Base-by-base conservation (phyloP, 1,140 invertebrate genomes). In the Galleria mellonella region DNA sequence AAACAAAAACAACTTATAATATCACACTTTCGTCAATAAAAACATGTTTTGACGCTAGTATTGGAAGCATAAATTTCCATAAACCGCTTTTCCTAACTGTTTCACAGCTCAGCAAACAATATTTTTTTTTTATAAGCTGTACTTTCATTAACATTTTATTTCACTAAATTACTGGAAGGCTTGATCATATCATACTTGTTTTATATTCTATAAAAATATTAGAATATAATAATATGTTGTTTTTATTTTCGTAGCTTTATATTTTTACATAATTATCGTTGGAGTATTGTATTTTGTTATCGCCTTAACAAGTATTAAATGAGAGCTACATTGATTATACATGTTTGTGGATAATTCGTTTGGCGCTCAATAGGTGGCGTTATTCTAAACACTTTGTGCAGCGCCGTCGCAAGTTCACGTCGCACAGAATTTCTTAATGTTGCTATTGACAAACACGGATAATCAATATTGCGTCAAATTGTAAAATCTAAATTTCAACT, bases 161-260 rank as follows among this genome's bases (percentile, higher is more conserved):
- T 77, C 62, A 77, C 77, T 84, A 84, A 76, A 81, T 83, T 84
- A 84, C 70, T 84, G 81, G 77, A 84, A 84, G 81, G 81, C 81
- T 82, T 68, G 73, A 79, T 82, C 73, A 81, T 77, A 73, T 75
- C 65, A 73, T 79, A 76, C 64, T 72, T 66, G 62, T 58, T 72
- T 79, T 73, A 72, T 79, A 82, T 78, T 79, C 81, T 84, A 84
- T 84, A 84, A 84, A 84, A 84, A 82, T 84, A 84, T 82, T 84
- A 84, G 75, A 84, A 84, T 84, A 84, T 70, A 73, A 84, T 70
- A 73, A 64, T 72, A 71, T 72, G 67, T 76, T 63, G 61, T 70
- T 74, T 76, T 72, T 8, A 33, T 50, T 74, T 75, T 70, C 54
- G 58, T 70, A 73, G 64, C 58, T 64, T 69, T 64, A 72, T 23